Percentiles rank a stretch among this genome's conserved stretches.
phyloP scores from a whole-genome alignment of 1,140 invertebrate species.

The Hormaphis cornu region DNA sequence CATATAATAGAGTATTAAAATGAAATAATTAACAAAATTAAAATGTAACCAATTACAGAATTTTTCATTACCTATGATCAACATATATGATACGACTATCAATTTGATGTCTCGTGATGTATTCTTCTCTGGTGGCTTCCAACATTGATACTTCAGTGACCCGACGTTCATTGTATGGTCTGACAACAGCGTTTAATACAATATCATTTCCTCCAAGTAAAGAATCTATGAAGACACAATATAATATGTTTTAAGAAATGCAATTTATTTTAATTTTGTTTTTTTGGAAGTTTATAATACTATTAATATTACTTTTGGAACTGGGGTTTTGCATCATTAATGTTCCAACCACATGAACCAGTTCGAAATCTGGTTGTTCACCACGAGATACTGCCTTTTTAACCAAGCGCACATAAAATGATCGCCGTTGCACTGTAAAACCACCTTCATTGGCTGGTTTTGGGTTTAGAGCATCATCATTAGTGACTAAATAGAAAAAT shows the following conservation, averaged over 20 bases:
- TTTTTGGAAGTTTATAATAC: background rate
- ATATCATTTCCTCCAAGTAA: constrained; percentile 44
- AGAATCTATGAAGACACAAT: background rate
- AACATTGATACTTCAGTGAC: constrained; percentile 57
- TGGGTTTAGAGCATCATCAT: background rate
- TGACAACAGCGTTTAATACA: constrained; percentile 59
- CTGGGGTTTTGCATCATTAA: constrained; percentile 40
- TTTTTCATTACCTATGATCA: constrained; percentile 62
- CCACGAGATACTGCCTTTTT: constrained; percentile 53
- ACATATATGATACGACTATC: constrained; percentile 75
- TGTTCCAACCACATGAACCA: constrained; percentile 50
- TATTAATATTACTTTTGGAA: background rate
- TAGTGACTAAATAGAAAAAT: background rate
- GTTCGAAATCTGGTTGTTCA: constrained; percentile 56
- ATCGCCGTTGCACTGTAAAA: constrained; percentile 32
- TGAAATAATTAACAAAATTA: background rate
- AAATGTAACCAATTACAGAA: too few species aligned
- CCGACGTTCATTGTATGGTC: constrained; percentile 54
- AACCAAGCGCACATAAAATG: constrained; percentile 53
- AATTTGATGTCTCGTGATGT: constrained; percentile 69
- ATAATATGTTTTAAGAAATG: background rate
- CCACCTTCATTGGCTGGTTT: constrained; percentile 40
- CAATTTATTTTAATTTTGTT: background rate
- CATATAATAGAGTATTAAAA: background rate
- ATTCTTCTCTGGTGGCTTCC: constrained; percentile 70